A percentile compares a stretch with the other conserved stretches of the same genome.
Conservation (phyloP, 2,113 vertebrate species). For the Phocoena phocoena region DNA sequence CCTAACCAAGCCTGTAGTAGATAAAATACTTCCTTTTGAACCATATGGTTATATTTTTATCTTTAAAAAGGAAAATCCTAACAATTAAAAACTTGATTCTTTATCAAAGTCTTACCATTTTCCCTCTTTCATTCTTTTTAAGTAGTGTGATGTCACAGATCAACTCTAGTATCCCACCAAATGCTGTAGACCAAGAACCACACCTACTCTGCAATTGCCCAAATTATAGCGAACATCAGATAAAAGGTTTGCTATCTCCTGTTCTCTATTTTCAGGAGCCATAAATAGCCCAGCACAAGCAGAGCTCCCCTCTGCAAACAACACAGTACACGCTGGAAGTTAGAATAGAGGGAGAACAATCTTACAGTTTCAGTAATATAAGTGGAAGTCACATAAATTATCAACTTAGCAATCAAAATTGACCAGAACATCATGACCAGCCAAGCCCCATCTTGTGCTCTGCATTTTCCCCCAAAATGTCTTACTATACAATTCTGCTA, state of each 20-base stretch:
- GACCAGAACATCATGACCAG: slow-evolving; percentile 28
- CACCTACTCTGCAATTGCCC: slow-evolving; percentile 62
- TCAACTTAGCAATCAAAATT: slow-evolving; percentile 23
- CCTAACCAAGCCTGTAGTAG: neutral
- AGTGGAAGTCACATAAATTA: slow-evolving; percentile 17
- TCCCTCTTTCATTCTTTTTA: neutral
- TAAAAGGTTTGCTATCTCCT: slow-evolving; percentile 61
- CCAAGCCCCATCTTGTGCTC: neutral
- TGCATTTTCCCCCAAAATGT: neutral
- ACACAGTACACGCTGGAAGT: slow-evolving; percentile 42
- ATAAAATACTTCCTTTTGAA: slow-evolving; percentile 38
- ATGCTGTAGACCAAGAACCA: slow-evolving; percentile 54
- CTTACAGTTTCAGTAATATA: neutral
- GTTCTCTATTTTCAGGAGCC: slow-evolving; percentile 63
- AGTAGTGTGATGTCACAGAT: neutral
- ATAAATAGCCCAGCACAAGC: slow-evolving; percentile 67
- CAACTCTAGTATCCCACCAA: slow-evolving; percentile 1
- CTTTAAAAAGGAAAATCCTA: slow-evolving; percentile 44
- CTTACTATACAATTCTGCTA: neutral
- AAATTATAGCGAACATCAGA: slow-evolving; percentile 68
- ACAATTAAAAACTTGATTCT: neutral
- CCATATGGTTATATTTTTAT: neutral
- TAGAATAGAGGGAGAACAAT: slow-evolving; percentile 35
- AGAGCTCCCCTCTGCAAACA: slow-evolving; percentile 15
- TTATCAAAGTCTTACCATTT: slow-evolving; percentile 28